Evolutionary conservation across 2,797 vertebrate genomes (phyloP).

Genomic region (Lagorchestes hirsutus): DNA sequence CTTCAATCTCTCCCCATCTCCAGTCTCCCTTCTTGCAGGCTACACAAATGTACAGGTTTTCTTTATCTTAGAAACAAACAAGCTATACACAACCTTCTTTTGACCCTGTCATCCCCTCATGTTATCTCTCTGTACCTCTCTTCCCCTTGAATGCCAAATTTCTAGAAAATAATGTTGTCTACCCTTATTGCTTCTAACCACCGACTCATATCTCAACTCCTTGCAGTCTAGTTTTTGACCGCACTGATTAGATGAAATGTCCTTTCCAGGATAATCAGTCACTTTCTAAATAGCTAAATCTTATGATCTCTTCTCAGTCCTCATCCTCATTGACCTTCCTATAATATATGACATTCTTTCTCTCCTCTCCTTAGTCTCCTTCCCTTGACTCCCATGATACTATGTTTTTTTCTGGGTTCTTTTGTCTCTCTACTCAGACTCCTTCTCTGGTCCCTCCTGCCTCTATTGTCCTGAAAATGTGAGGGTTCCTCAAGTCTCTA

Average conservation of each 20-base stretch:
- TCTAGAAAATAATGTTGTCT: not conserved
- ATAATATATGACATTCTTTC: not conserved
- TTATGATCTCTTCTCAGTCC: not conserved
- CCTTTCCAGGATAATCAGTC: not conserved
- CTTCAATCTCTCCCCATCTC: not conserved
- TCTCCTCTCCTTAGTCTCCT: not conserved
- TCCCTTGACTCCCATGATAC: not conserved
- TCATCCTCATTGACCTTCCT: not conserved
- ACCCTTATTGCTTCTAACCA: not conserved
- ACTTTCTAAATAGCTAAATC: not conserved
- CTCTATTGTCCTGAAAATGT: not conserved
- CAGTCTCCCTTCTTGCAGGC: not conserved
- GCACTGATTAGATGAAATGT: not conserved
- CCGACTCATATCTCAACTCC: not conserved
- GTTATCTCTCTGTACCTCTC: not conserved
- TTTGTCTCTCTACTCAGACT: not conserved
- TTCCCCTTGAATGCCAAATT: not conserved
- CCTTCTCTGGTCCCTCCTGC: not conserved
- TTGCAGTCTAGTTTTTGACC: not conserved
- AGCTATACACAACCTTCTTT: not conserved
- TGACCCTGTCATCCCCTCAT: not conserved
- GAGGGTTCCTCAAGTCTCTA: not conserved
- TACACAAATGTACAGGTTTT: not conserved
- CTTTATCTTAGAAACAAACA: not conserved
- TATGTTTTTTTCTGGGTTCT: not conserved